phyloP scores from a whole-genome alignment of 2,888 invertebrate genomes.

The Gibbula magus region DNA sequence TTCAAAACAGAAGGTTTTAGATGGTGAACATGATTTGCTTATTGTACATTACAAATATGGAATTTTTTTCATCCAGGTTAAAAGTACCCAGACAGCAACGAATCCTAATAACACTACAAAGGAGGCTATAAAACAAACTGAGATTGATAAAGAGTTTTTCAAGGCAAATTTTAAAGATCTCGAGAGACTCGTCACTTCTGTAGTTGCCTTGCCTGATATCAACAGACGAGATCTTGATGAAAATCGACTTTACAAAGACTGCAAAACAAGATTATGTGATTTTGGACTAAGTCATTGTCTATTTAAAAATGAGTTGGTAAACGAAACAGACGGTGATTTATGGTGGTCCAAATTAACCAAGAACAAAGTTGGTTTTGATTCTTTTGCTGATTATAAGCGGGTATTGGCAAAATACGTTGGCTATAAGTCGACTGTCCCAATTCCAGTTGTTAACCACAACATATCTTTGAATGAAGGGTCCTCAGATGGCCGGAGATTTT shows the following conservation, averaged over 20 bases:
- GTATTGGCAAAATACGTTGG: background rate
- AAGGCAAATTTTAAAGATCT: background rate
- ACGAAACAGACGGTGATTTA: too few species aligned
- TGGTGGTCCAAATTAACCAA: background rate
- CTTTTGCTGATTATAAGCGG: background rate
- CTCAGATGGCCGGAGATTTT: too few species aligned
- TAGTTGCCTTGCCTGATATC: too few species aligned
- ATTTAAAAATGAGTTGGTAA: too few species aligned
- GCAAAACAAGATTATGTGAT: too few species aligned
- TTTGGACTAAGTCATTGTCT: too few species aligned
- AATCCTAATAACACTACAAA: background rate
- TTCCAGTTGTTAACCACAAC: background rate
- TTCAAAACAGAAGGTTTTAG: background rate
- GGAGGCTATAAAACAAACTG: background rate
- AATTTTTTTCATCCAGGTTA: background rate
- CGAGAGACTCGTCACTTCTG: too few species aligned
- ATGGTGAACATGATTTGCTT: background rate
- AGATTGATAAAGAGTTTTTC: background rate
- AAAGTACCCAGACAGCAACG: background rate
- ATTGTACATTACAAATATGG: background rate
- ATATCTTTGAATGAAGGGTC: too few species aligned
- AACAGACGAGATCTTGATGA: too few species aligned
- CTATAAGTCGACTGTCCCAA: background rate
- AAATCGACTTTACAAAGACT: too few species aligned
- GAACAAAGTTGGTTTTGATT: background rate